Evolutionary conservation across 2,888 invertebrate species (phyloP), one percentile per base, ranked within the genome.

Genomic region (Phaonia tiefii): DNA sequence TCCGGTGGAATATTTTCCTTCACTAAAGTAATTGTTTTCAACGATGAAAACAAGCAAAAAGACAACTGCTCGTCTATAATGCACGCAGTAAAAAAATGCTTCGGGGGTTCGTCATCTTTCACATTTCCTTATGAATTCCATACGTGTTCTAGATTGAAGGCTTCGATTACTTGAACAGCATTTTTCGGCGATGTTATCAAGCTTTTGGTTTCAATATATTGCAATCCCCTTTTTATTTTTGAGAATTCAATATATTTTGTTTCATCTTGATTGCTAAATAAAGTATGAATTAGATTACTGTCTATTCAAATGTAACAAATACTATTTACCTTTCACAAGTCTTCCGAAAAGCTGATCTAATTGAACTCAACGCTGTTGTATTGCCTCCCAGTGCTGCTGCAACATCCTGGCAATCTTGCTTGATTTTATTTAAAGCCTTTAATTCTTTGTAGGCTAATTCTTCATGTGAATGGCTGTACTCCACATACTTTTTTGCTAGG

Each of bases 261-360:
- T 10, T 39, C 7, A 8, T n/a, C 8, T 42, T 39, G 22, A 15
- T 22, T 39, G 17, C 44, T 63, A 63, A 20, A 39, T 39, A 22
- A 42, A 63, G 10, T 37, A 58, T 20, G 25, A 58, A 31, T 58
- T 37, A 13, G 20, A 37, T 58, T n/a, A n/a, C n/a, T 58, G 25
- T 58, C 10, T 58, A n/a, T 37, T 37, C 37, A 20, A 22, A 56
- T 3, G 3, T 58, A 20, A 7, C 31, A 31, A 31, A 31, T 20
- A n/a, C n/a, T 63, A 63, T 4, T 63, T 22, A 63, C 39, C 26
- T 56, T 56, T 56, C 26, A 13, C 56, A 56, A 13, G 56, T 26
- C 10, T 56, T 26, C n/a, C 56, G 56, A 13, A 22, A 54, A 5
- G 26, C 13, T 2, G 56, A 25, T 10, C 25, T 25, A 13, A 26